phyloP scores from a whole-genome alignment of 1,140 invertebrate genomes.

The Hydropsyche tenuis region DNA sequence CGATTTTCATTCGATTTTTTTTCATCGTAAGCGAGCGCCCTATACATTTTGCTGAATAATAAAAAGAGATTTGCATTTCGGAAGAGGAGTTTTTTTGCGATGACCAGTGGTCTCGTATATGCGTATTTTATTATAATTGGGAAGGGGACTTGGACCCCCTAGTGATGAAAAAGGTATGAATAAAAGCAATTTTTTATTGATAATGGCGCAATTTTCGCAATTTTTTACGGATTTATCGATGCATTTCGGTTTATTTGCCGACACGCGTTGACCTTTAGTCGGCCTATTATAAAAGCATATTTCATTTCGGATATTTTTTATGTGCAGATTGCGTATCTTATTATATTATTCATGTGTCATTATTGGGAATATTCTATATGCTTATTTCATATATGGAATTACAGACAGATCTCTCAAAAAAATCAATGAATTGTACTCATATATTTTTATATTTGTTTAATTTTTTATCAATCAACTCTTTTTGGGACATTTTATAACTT shows the following conservation, averaged over 20 bases:
- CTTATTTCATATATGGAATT: no score
- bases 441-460: no score
- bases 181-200: constrained; percentile 7
- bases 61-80: constrained; percentile 29
- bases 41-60: background rate
- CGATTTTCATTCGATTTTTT: constrained; percentile 8
- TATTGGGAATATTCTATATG: no score
- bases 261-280: constrained; percentile 48
- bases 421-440: no score
- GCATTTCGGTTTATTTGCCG: constrained; percentile 49
- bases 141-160: constrained; percentile 7
- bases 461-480: no score
- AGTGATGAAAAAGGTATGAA: constrained; percentile 24
- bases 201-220: constrained; percentile 15
- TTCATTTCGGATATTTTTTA: constrained; percentile 31
- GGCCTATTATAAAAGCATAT: constrained; percentile 45
- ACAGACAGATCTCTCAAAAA: no score
- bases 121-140: constrained; percentile 46
- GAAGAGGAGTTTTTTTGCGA: constrained; percentile 34
- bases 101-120: constrained; percentile 46
- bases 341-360: no score
- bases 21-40: background rate
- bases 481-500: no score
- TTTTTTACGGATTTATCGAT: constrained; percentile 43
- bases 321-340: no score